These are phyloP conservation scores for Harpagoxenus sublaevis DNA, from an alignment of 2,888 invertebrate species.

Conservation along the genomic window DNA sequence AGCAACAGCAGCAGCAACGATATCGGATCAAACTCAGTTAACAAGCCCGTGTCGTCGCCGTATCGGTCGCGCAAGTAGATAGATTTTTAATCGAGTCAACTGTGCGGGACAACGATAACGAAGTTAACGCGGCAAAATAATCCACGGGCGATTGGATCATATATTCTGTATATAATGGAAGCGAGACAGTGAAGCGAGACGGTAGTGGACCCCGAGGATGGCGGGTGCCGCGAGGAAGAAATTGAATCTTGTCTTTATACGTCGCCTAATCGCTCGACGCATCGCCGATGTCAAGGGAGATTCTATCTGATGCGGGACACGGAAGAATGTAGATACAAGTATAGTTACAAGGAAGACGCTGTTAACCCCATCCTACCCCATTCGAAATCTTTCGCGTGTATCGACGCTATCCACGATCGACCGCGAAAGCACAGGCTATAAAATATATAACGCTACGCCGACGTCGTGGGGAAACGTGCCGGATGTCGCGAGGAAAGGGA, in stretches of 20 bases:
- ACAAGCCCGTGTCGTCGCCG: constrained; percentile 59
- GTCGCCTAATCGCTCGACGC: constrained; percentile 30
- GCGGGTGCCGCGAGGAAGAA: constrained; percentile 12
- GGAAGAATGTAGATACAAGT: constrained; percentile 61
- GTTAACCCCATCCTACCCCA: not conserved
- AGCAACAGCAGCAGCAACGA: constrained; percentile 49
- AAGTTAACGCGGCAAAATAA: constrained; percentile 69
- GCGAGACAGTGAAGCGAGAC: constrained; percentile 45
- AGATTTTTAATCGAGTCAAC: constrained; percentile 74
- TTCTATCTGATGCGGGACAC: not conserved
- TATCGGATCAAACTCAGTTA: constrained; percentile 70
- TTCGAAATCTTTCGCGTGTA: not conserved
- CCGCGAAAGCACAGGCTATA: constrained; percentile 16
- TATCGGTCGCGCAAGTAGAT: constrained; percentile 70
- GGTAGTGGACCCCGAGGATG: constrained; percentile 54
- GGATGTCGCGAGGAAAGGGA: constrained; percentile 44
- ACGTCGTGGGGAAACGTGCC: constrained; percentile 28
- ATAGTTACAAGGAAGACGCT: constrained; percentile 24
- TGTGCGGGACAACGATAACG: constrained; percentile 54
- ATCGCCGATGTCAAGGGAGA: constrained; percentile 19
- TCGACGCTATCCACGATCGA: constrained; percentile 17
- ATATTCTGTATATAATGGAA: constrained; percentile 65
- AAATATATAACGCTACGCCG: constrained; percentile 24
- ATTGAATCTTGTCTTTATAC: constrained; percentile 37
- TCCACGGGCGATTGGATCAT: constrained; percentile 65